These are phyloP conservation scores for Tyria jacobaeae DNA, from an alignment of 2,888 invertebrate genomes.

Conservation along the genomic window DNA sequence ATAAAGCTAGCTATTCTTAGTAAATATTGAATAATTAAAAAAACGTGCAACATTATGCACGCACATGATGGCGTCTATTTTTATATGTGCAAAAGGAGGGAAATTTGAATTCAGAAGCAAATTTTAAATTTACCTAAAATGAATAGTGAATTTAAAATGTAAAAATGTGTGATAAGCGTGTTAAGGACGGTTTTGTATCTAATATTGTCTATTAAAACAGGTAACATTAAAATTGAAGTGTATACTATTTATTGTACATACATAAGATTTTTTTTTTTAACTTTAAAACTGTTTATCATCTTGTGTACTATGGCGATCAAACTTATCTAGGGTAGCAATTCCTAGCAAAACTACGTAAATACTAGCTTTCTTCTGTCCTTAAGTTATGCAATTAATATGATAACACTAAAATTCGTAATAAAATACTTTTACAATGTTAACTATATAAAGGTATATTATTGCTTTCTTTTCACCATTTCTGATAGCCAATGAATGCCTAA, in stretches of 20 bases:
- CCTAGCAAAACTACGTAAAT: slow-evolving; percentile 4
- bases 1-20: slow-evolving; percentile 4
- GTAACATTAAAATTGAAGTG: slow-evolving; percentile 5
- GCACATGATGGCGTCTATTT: background rate
- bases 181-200: slow-evolving; percentile 8
- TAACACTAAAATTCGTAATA: background rate
- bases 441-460: no score
- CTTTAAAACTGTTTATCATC: background rate
- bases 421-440: background rate
- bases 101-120: background rate
- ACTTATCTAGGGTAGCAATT: background rate
- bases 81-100: background rate
- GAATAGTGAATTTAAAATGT: no score
- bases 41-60: background rate
- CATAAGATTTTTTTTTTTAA: background rate
- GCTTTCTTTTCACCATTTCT: no score
- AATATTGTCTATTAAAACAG: slow-evolving; percentile 15
- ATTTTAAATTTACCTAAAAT: no score
- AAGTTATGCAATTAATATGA: background rate
- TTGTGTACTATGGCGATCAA: background rate
- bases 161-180: background rate
- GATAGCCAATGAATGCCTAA: no score
- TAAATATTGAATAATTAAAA: background rate
- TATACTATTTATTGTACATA: background rate
- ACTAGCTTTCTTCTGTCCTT: background rate